Evolutionary conservation across 2,113 vertebrate species (phyloP).

Genomic region (Oxyruncus cristatus): DNA sequence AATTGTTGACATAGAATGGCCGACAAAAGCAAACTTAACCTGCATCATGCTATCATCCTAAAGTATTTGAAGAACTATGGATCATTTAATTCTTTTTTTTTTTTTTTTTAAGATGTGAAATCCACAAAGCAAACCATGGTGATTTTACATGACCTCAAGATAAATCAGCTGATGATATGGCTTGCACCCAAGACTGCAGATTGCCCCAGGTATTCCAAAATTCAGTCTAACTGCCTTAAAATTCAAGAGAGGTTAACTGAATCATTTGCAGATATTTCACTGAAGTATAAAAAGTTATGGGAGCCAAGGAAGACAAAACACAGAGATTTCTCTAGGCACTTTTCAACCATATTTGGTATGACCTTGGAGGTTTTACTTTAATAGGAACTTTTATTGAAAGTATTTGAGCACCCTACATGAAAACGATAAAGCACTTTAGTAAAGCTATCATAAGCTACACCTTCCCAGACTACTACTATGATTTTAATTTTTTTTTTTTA

Average conservation of each 20-base stretch:
- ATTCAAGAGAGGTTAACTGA: not conserved
- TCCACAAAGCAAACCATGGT: not conserved
- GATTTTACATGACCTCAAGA: not conserved
- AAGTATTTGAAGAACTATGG: not conserved
- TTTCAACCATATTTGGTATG: not conserved
- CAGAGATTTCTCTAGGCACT: not conserved
- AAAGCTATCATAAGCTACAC: not conserved
- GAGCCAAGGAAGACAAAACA: not conserved
- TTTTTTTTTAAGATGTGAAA: not conserved
- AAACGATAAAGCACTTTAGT: not conserved
- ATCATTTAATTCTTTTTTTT: not conserved
- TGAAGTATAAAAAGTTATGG: not conserved
- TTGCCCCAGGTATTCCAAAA: not conserved
- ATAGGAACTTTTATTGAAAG: not conserved
- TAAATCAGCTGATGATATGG: not conserved
- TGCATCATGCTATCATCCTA: not conserved
- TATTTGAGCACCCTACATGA: not conserved
- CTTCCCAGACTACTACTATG: not conserved
- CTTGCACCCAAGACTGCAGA: not conserved
- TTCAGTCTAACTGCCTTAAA: not conserved
- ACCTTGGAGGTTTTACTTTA: not conserved
- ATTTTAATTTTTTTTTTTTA: not conserved
- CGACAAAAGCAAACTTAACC: not conserved
- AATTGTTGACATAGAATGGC: not conserved
- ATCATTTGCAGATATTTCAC: not conserved